Percentiles rank a stretch among this genome's conserved stretches.
phyloP scores from a whole-genome alignment of 1,140 invertebrate species.

The Neodiprion lecontei region DNA sequence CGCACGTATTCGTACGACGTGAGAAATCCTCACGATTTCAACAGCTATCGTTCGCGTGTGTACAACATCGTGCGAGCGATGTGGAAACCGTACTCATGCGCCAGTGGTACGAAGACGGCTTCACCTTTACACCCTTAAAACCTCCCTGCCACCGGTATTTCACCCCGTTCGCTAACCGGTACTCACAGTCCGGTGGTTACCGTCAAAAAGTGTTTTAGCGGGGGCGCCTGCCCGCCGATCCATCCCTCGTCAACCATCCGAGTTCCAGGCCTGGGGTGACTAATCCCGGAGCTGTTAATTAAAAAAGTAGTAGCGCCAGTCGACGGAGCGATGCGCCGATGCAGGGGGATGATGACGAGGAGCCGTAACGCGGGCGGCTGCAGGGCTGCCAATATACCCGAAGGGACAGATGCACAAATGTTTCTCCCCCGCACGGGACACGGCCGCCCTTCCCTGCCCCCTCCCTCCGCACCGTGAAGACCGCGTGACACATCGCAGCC shows the following conservation, averaged over 20 bases:
- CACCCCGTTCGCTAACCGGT: no score
- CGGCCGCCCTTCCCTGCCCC: not conserved
- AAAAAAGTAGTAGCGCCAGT: constrained; percentile 3
- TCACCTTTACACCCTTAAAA: no score
- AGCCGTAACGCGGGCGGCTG: not conserved
- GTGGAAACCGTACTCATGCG: no score
- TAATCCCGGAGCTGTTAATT: constrained; percentile 16
- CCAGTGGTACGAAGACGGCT: no score
- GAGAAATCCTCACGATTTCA: not conserved
- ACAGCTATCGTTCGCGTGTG: not conserved
- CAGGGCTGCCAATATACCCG: not conserved
- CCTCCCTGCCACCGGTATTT: no score
- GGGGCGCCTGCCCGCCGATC: not conserved
- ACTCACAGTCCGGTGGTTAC: not conserved
- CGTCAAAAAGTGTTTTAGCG: not conserved
- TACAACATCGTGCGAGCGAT: not conserved
- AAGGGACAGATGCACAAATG: not conserved
- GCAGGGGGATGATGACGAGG: not conserved
- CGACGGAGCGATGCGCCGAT: not conserved
- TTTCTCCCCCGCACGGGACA: not conserved
- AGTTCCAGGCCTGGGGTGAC: not conserved
- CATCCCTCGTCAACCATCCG: not conserved
- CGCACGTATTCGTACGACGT: not conserved
- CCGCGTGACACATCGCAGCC: not conserved
- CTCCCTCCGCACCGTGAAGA: not conserved